A percentile compares a stretch with the other conserved stretches of the same genome.
Evolutionary conservation across 1,140 invertebrate genomes (phyloP).

Genomic region (Cylas formicarius): DNA sequence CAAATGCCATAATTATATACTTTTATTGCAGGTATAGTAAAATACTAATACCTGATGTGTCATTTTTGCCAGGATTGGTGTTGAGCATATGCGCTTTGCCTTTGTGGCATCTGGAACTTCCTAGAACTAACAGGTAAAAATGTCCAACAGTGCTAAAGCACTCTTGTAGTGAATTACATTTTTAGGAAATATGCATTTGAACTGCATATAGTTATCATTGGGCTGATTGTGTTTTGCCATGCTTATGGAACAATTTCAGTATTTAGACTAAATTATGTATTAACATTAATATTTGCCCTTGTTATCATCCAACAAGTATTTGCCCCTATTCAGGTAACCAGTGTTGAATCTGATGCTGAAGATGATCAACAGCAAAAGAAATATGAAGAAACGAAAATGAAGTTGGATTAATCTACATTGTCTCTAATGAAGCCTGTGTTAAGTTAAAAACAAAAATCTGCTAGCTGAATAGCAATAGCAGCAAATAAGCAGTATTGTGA

Average conservation of each 20-base stretch:
- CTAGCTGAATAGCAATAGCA: no score
- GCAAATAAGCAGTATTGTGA: no score
- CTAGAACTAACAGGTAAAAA: constrained; percentile 42
- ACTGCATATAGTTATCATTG: constrained; percentile 45
- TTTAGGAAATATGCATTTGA: constrained; percentile 46
- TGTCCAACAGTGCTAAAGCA: not conserved
- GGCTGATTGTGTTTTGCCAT: constrained; percentile 45
- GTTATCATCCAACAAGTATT: constrained; percentile 49
- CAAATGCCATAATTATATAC: not conserved
- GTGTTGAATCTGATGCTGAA: constrained; percentile 2
- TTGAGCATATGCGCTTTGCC: constrained; percentile 44
- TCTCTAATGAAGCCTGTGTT: no score
- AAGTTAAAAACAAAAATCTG: no score
- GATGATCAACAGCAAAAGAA: constrained; percentile 11
- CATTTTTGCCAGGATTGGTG: constrained; percentile 44
- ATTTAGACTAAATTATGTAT: constrained; percentile 49
- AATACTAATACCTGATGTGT: constrained; percentile 46
- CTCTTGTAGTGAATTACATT: not conserved
- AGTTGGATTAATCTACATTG: no score
- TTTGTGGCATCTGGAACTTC: constrained; percentile 49
- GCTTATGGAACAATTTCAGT: constrained; percentile 50
- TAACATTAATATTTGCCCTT: constrained; percentile 46
- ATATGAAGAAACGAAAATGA: constrained; percentile 18
- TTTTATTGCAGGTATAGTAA: constrained; percentile 45
- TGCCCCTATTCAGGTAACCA: constrained; percentile 18